phyloP scores from a whole-genome alignment of 2,797 vertebrate genomes.

The Propithecus perrieri region DNA sequence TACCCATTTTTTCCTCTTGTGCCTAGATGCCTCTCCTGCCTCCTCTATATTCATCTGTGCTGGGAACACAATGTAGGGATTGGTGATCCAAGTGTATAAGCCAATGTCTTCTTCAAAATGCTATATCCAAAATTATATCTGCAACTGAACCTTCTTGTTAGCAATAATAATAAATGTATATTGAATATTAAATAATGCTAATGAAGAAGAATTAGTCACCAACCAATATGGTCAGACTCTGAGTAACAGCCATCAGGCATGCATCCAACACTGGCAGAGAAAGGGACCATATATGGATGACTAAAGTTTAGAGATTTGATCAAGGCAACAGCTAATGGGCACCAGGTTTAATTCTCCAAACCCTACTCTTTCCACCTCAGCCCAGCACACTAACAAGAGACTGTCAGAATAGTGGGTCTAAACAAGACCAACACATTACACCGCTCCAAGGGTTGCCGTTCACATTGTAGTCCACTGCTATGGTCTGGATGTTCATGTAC shows the following conservation, averaged over 20 bases:
- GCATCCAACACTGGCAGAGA: neutral
- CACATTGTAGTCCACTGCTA: neutral
- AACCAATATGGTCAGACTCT: neutral
- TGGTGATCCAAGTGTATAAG: neutral
- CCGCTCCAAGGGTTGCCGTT: neutral
- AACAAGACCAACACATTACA: neutral
- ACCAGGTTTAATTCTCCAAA: neutral
- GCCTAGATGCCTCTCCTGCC: neutral
- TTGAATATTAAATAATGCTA: neutral
- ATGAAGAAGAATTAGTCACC: neutral
- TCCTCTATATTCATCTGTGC: neutral
- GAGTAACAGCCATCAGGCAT: neutral
- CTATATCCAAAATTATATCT: neutral
- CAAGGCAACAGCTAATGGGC: neutral
- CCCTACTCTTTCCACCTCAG: neutral
- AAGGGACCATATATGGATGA: neutral
- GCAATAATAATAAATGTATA: neutral
- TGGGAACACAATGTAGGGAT: neutral
- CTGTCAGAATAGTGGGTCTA: neutral
- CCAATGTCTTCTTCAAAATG: neutral
- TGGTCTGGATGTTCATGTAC: neutral
- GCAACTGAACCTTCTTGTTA: neutral
- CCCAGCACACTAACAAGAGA: neutral
- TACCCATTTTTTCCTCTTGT: neutral
- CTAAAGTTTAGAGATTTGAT: neutral